Base-by-base conservation (phyloP, 2,797 vertebrate genomes). In the Paguma larvata region DNA sequence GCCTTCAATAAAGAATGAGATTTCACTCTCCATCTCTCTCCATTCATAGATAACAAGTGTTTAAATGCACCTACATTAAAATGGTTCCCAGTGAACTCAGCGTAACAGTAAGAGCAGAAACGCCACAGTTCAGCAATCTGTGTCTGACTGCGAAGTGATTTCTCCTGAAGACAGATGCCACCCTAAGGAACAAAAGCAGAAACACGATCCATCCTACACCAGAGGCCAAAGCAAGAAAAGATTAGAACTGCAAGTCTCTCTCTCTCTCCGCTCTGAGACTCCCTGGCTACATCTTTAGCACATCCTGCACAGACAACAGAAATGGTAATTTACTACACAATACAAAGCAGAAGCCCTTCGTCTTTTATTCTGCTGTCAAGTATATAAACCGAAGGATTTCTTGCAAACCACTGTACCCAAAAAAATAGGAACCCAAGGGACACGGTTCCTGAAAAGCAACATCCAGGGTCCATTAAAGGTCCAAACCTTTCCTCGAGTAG, bases 111-210 rank as follows among this genome's bases (percentile, higher is more conserved):
- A 97, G 91, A 44, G 95, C 27, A 70, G 95, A 21, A 72, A 68
- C 41, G 87, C 84, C 85, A 85, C 85, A 97, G 97, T 23, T 97
- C 88, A 97, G 96, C 95, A 95, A 95, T 88, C 94, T 92, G 59
- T 92, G 19, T 85, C 85, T n/a, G 48, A 85, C 97, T 97, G 90
- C 53, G 95, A 97, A 96, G 95, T 97, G 59, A 97, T 95, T 98
- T 97, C 90, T 98, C 93, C 97, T 97, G 78, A 98, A 98, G 97
- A 97, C 87, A 98, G 97, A 98, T 98, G 98, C 97, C 97, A 98
- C 97, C 96, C 94, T 80, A 93, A 98, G 98, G 96, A 98, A 97
- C 91, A 96, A 98, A 98, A 95, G 83, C 97, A 94, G 92, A 97
- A 98, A 98, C 98, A 97, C 97, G 98, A 98, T 93, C 48, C 67